Evolutionary conservation across 2,797 vertebrate species (phyloP).

Genomic region (Danio kyathit): DNA sequence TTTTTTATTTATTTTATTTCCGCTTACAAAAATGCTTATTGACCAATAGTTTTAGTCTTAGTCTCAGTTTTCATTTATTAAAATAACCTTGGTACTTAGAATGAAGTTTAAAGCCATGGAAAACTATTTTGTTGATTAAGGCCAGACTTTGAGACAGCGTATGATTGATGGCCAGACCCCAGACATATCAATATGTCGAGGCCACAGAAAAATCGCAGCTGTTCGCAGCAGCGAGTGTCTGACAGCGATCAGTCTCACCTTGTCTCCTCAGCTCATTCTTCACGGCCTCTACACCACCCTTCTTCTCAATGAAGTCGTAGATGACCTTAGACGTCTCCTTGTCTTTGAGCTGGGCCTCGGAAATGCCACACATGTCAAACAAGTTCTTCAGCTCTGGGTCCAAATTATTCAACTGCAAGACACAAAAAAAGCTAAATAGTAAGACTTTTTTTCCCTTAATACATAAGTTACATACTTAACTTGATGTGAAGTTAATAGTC

Average conservation of each 20-base stretch:
- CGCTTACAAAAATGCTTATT: no score
- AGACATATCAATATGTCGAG: neutral
- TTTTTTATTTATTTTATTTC: no score
- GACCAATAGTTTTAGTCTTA: no score
- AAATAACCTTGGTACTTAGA: neutral
- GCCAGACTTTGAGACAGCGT: neutral
- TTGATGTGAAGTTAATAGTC: neutral
- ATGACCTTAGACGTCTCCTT: conserved; percentile 98
- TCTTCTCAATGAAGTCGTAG: conserved; percentile 99
- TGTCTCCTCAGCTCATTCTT: conserved; percentile 96
- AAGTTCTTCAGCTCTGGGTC: conserved; percentile 97
- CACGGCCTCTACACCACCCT: conserved; percentile 96
- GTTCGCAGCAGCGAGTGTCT: neutral
- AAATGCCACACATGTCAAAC: conserved; percentile 97
- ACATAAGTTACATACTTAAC: neutral
- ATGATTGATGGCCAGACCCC: neutral
- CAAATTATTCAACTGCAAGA: conserved; percentile 92
- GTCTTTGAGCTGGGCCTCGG: conserved; percentile 97
- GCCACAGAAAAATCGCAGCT: neutral
- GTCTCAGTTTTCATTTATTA: no score
- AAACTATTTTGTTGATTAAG: neutral
- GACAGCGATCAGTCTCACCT: conserved; percentile 78
- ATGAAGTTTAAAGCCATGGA: neutral
- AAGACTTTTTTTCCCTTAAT: neutral
- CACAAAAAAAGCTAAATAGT: neutral